These are phyloP conservation scores for Drosophila micromelanica DNA, from an alignment of 1,140 invertebrate genomes.

Conservation along the genomic window DNA sequence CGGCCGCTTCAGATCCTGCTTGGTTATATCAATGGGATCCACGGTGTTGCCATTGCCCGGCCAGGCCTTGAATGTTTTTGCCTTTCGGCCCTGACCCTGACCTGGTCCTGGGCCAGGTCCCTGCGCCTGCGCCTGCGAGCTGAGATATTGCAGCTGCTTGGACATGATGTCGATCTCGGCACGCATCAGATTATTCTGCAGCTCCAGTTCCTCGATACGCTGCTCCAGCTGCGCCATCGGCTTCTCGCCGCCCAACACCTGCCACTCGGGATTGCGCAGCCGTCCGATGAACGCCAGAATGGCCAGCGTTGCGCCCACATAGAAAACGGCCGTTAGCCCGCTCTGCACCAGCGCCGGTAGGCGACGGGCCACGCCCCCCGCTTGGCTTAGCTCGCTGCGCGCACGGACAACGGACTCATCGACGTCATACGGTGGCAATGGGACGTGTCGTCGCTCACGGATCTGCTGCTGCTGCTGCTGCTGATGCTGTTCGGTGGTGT, in stretches of 20 bases:
- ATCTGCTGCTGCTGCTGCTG: background rate
- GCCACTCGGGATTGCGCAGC: constrained; percentile 70
- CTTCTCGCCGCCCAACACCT: constrained; percentile 34
- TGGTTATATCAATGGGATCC: constrained; percentile 59
- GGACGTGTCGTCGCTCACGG: background rate
- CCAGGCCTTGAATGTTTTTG: constrained; percentile 67
- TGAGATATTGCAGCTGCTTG: constrained; percentile 74
- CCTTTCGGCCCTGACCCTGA: constrained; percentile 16
- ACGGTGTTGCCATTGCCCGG: constrained; percentile 56
- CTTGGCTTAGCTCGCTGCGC: constrained; percentile 1
- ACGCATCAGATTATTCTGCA: constrained; percentile 77
- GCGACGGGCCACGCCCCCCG: background rate
- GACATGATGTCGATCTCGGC: constrained; percentile 78
- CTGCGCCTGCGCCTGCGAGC: constrained; percentile 4
- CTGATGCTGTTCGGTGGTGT: background rate
- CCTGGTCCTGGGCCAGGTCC: constrained; percentile 22
- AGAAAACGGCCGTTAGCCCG: constrained; percentile 67
- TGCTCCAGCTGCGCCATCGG: constrained; percentile 55
- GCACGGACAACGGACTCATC: background rate
- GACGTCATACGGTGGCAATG: background rate
- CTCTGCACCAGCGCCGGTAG: constrained; percentile 49
- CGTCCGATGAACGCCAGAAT: constrained; percentile 68
- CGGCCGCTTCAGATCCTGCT: constrained; percentile 60
- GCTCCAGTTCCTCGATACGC: constrained; percentile 66
- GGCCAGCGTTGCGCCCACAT: constrained; percentile 61